Conservation (phyloP, 2,797 vertebrate genomes). For the Ciconia nigra region DNA sequence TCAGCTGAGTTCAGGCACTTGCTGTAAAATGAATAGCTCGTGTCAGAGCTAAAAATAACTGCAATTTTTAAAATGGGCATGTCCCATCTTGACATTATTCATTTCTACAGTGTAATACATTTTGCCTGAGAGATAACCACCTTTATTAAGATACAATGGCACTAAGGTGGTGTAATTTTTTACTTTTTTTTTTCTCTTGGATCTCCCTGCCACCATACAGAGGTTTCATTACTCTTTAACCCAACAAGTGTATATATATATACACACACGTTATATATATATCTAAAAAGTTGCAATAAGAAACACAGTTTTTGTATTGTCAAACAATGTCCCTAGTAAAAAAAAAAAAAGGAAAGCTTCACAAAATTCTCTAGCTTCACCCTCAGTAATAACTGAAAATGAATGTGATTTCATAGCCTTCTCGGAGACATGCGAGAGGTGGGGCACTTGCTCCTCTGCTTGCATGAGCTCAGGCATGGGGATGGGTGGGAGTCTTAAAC, state of each 20-base stretch:
- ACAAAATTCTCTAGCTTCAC: background rate
- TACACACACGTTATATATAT: rapidly evolving
- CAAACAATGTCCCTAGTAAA: background rate
- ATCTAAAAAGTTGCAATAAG: background rate
- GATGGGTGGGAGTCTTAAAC: background rate
- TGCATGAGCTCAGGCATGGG: background rate
- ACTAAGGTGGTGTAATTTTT: background rate
- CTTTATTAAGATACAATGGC: background rate
- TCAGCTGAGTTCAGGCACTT: background rate
- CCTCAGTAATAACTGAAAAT: background rate
- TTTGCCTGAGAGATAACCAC: background rate
- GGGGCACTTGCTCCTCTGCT: background rate
- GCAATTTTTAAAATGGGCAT: background rate
- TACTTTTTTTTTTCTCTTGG: background rate
- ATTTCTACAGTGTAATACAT: background rate
- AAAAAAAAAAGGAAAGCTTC: background rate
- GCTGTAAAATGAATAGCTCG: background rate
- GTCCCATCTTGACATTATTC: background rate
- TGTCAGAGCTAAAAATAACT: conserved; percentile 26
- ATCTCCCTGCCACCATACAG: background rate
- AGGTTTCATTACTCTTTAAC: background rate
- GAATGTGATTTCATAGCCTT: background rate
- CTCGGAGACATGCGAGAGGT: background rate
- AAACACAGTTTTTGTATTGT: background rate
- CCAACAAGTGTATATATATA: background rate